Base-by-base conservation (phyloP, 1,140 invertebrate genomes). In the Scaptomyza pallida region DNA sequence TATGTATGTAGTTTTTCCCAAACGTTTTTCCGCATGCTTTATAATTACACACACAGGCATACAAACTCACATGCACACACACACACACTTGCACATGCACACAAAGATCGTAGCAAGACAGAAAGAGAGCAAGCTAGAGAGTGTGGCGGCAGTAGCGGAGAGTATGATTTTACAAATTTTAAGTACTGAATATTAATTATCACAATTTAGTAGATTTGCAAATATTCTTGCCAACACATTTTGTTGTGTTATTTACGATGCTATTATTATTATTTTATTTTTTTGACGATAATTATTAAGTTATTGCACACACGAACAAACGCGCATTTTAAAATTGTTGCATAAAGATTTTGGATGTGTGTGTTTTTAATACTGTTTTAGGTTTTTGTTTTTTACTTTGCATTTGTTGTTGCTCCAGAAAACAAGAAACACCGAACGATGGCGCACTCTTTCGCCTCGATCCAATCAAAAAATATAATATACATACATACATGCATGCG, bases 381-480 rank as follows among this genome's bases (percentile, higher is more conserved):
- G 12, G n/a, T 40, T 51, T 65, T 64, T 54, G 51, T 56, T 72
- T 60, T 67, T 60, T 15, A 52, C 41, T 60, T 70, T 72, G 13
- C 41, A 65, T 21, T 54, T 41, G 33, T 30, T 59, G 30, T 43
- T 67, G 33, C 35, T 68, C 50, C 65, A 56, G 44, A 63, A 70
- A 70, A 73, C 51, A 73, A 73, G 59, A 73, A 73, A 70, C 44
- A 56, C 65, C 52, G 60, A 51, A 57, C 50, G 52, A 47, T 73
- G 71, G 57, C 79, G 54, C 75, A 82, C 74, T 83, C 52, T 85
- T 76, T 73, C 70, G 68, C 72, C 77, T 61, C 80, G 77, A 79
- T 85, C 80, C 80, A 83, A 80, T 83, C 80, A 80, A 74, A 85
- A 60, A 62, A 78, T 83, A 82, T 86, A 85, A 62, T 82, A 80